A percentile compares a stretch with the other conserved stretches of the same genome.
These are phyloP conservation scores for Polymixis flavicincta DNA, from an alignment of 2,888 invertebrate species.

Conservation along the genomic window DNA sequence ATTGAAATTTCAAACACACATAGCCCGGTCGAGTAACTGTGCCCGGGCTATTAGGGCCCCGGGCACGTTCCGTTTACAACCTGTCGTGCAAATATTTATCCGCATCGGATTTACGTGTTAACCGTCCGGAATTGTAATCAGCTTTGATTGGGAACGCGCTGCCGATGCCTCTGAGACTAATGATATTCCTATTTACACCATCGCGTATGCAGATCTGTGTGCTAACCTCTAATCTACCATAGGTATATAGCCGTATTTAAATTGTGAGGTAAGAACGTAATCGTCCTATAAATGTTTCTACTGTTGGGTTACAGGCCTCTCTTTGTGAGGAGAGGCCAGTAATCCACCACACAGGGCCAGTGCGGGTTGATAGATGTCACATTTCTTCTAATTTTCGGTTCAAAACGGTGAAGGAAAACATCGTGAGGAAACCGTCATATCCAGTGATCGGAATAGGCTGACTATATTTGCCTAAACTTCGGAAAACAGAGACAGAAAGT, in stretches of 20 bases:
- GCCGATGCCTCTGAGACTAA: constrained; percentile 62
- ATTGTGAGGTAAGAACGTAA: constrained; percentile 12
- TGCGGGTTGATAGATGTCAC: too few species aligned
- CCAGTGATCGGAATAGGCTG: too few species aligned
- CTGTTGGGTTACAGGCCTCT: too few species aligned
- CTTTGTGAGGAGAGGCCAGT: too few species aligned
- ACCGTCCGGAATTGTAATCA: constrained; percentile 87
- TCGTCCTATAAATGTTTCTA: too few species aligned
- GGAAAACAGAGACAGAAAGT: too few species aligned
- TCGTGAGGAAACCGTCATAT: too few species aligned
- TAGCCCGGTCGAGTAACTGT: constrained; percentile 84
- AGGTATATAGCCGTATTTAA: constrained; percentile 20
- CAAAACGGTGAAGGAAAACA: too few species aligned
- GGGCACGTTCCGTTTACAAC: constrained; percentile 87
- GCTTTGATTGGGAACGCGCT: constrained; percentile 82
- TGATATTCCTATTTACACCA: constrained; percentile 61
- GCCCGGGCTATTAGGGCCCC: constrained; percentile 78
- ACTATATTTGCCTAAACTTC: too few species aligned
- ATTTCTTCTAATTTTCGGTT: too few species aligned
- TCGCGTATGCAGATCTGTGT: constrained; percentile 34
- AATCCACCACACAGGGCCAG: too few species aligned
- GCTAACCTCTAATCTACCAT: constrained; percentile 30
- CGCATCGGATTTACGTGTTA: constrained; percentile 88
- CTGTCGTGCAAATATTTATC: constrained; percentile 90
- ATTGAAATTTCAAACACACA: constrained; percentile 77